Conservation (phyloP, 2,888 invertebrate species). For the Neoitamus cyanurus region DNA sequence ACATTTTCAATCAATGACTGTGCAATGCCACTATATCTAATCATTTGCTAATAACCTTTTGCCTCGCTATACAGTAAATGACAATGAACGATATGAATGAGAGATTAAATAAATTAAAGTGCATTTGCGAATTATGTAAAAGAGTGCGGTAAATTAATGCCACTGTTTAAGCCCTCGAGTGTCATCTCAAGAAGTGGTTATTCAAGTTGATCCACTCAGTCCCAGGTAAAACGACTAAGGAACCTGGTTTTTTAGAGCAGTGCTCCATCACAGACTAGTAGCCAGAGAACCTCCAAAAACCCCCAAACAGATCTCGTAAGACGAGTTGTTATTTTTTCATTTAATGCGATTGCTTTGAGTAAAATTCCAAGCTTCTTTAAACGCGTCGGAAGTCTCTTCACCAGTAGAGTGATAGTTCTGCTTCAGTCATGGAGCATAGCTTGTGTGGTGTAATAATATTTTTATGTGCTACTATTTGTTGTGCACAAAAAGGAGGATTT, state of each 20-base stretch:
- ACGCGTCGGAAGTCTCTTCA: neutral
- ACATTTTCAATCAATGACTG: neutral
- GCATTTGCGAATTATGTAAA: neutral
- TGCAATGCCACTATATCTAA: neutral
- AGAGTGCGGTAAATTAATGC: neutral
- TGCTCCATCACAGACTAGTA: neutral
- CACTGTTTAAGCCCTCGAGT: neutral
- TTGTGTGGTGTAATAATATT: neutral
- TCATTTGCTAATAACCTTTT: neutral
- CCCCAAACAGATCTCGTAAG: neutral
- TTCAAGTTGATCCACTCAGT: conserved; percentile 8
- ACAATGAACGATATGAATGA: neutral
- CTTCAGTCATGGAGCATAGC: neutral
- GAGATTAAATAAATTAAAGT: neutral
- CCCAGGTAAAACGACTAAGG: neutral
- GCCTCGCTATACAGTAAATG: neutral
- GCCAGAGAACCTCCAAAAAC: neutral
- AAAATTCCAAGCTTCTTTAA: neutral
- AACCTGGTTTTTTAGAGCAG: neutral
- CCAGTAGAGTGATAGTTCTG: neutral
- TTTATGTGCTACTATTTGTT: neutral
- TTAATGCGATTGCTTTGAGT: neutral
- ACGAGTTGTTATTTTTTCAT: neutral
- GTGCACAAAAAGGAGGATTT: neutral
- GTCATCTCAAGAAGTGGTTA: conserved; percentile 21